A percentile compares a stretch with the other conserved stretches of the same genome.
phyloP scores from a whole-genome alignment of 2,113 vertebrate species.

The Opisthocomus hoazin region DNA sequence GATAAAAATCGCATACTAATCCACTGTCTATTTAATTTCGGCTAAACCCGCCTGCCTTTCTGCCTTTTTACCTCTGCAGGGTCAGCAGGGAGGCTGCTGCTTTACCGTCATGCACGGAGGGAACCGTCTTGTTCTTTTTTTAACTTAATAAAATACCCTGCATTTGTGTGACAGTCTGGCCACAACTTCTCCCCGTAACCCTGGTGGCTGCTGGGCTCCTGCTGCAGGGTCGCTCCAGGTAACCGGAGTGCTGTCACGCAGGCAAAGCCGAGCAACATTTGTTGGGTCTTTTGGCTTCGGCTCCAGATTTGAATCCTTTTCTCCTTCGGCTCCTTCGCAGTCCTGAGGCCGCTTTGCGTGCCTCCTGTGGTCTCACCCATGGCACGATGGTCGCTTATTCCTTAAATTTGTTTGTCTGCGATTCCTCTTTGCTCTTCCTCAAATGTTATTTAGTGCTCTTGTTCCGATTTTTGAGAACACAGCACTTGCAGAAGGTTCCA shows the following conservation, averaged over 20 bases:
- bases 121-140: neutral
- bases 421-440: neutral
- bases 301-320: neutral
- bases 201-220: neutral
- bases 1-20: conserved; percentile 63
- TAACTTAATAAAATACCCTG: neutral
- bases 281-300: neutral
- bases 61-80: conserved; percentile 15
- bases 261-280: neutral
- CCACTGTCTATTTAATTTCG: conserved; percentile 61
- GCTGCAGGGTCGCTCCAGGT: neutral
- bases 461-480: neutral
- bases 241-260: neutral
- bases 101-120: neutral
- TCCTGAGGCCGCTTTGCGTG: neutral
- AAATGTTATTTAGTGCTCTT: neutral
- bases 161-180: neutral
- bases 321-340: neutral
- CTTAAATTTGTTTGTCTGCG: neutral
- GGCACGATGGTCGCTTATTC: neutral
- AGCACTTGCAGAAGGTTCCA: neutral
- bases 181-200: neutral
- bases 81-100: neutral
- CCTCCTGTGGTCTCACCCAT: neutral
- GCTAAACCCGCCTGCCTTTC: conserved; percentile 40